Conservation (phyloP, 1,140 invertebrate species). For the Zaprionus gabonicus region DNA sequence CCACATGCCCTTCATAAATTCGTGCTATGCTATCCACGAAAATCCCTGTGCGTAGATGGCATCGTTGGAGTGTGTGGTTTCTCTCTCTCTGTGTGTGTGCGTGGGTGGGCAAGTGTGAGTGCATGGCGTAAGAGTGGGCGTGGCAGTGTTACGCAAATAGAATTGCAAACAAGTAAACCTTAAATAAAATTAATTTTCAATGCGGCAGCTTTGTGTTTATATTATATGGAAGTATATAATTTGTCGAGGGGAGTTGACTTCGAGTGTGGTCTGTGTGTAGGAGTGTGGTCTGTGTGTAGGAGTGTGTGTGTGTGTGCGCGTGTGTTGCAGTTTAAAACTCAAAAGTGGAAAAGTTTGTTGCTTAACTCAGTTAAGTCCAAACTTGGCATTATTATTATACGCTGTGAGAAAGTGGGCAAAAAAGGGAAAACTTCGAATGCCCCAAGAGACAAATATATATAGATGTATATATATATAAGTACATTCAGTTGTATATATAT, state of each 20-base stretch:
- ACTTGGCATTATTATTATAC: conserved; percentile 38
- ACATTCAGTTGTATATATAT: neutral
- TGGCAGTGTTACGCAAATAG: conserved; percentile 60
- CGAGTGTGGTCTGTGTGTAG: conserved; percentile 3
- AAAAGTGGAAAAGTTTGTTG: conserved; percentile 62
- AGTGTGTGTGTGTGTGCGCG: neutral
- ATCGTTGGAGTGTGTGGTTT: neutral
- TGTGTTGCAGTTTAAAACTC: conserved; percentile 45
- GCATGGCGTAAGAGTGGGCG: neutral
- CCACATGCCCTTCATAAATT: conserved; percentile 21
- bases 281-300: neutral
- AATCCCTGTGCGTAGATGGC: conserved; percentile 6
- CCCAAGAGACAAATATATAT: neutral
- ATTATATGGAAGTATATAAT: conserved; percentile 1
- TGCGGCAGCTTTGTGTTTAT: conserved; percentile 38
- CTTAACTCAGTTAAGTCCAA: conserved; percentile 57
- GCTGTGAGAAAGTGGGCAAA: neutral
- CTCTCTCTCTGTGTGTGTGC: neutral
- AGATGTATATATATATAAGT: neutral
- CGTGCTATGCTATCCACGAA: conserved; percentile 3
- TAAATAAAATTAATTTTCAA: conserved; percentile 73
- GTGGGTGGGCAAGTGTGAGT: neutral
- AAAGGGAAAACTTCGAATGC: neutral
- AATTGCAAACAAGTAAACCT: conserved; percentile 77
- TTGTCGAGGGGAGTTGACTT: conserved; percentile 3